Evolutionary conservation across 1,140 invertebrate species (phyloP).

Genomic region (Drosophila varians): DNA sequence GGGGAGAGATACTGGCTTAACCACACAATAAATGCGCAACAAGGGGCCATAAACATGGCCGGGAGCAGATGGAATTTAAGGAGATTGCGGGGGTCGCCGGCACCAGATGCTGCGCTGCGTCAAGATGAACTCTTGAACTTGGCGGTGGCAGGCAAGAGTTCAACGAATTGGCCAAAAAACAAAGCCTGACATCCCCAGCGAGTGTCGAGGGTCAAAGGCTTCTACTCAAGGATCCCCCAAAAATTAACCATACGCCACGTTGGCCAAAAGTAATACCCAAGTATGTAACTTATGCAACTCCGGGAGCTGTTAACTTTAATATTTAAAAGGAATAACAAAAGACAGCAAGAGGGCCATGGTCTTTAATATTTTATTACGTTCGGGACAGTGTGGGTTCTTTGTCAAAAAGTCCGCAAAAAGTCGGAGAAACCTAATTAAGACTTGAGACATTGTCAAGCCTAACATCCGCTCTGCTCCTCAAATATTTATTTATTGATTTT

Average conservation of each 20-base stretch:
- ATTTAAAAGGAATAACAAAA: slow-evolving; percentile 36
- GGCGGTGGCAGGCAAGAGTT: slow-evolving; percentile 56
- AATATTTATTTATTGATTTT: slow-evolving; percentile 75
- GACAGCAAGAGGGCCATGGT: slow-evolving; percentile 1
- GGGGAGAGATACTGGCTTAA: slow-evolving; percentile 56
- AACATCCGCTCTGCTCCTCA: slow-evolving; percentile 45
- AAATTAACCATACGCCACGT: slow-evolving; percentile 66
- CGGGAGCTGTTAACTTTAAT: slow-evolving; percentile 51
- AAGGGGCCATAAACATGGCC: slow-evolving; percentile 57
- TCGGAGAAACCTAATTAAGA: slow-evolving; percentile 34
- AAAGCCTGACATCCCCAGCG: slow-evolving; percentile 9
- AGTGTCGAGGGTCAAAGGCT: slow-evolving; percentile 44
- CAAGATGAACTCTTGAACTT: slow-evolving; percentile 74
- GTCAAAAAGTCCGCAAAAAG: slow-evolving; percentile 16
- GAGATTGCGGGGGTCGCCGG: background rate
- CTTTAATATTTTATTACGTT: slow-evolving; percentile 67
- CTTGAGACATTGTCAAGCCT: slow-evolving; percentile 26
- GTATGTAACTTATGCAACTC: slow-evolving; percentile 37
- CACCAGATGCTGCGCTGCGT: slow-evolving; percentile 59
- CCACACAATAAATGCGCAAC: slow-evolving; percentile 73
- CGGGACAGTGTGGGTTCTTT: background rate
- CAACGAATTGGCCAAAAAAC: slow-evolving; percentile 58
- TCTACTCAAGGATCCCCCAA: slow-evolving; percentile 36
- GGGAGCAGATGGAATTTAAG: slow-evolving; percentile 20
- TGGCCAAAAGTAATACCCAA: slow-evolving; percentile 8